Conservation (phyloP, 2,888 invertebrate genomes). For the Machimus rusticus region DNA sequence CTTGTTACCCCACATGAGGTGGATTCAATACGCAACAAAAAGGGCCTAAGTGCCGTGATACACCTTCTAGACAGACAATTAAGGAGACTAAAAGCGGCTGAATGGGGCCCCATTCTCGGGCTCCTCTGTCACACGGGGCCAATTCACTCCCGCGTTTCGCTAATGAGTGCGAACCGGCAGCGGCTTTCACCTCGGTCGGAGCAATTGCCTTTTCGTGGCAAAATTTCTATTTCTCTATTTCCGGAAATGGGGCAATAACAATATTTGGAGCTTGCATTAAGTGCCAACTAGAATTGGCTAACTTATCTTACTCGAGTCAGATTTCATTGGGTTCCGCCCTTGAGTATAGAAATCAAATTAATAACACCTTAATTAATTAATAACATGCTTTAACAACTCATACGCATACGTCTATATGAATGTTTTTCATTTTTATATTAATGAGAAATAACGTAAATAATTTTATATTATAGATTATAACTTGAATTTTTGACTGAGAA, state of each 20-base stretch:
- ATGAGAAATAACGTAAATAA: too few relatives aligned
- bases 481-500: too few relatives aligned
- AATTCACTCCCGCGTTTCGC: constrained; percentile 19
- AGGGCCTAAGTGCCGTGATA: constrained; percentile 31
- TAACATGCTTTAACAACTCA: too few relatives aligned
- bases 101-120: constrained; percentile 6
- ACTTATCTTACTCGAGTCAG: neutral
- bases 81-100: constrained; percentile 12
- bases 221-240: neutral
- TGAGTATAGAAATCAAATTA: too few relatives aligned
- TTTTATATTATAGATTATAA: too few relatives aligned
- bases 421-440: too few relatives aligned
- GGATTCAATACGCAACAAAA: constrained; percentile 35
- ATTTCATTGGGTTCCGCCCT: neutral
- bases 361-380: too few relatives aligned
- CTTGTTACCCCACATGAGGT: constrained; percentile 24
- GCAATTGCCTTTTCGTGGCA: constrained; percentile 10
- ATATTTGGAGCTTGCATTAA: neutral
- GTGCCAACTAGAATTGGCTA: neutral
- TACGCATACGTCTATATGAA: too few relatives aligned
- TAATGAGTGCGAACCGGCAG: constrained; percentile 6
- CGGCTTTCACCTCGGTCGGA: neutral
- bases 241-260: neutral
- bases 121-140: constrained; percentile 3
- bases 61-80: constrained; percentile 39